Percentiles rank a stretch among this genome's conserved stretches.
Evolutionary conservation across 2,888 invertebrate species (phyloP).

Genomic region (Pemphredon lugubris): DNA sequence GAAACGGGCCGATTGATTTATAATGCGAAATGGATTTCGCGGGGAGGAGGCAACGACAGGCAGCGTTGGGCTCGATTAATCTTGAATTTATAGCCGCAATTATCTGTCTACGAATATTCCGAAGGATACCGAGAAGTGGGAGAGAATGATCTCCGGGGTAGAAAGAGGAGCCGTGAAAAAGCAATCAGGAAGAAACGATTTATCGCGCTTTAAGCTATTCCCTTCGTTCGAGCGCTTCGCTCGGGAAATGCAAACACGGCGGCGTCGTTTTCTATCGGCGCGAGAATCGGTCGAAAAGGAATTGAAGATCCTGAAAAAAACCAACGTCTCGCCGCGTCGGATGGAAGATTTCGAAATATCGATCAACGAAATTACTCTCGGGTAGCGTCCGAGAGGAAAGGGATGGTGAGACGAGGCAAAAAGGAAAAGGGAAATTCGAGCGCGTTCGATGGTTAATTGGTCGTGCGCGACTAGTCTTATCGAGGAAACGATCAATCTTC

Average conservation of each 20-base stretch:
- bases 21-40: constrained; percentile 76
- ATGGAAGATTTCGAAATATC: no score
- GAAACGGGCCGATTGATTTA: constrained; percentile 73
- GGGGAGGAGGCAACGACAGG: constrained; percentile 72
- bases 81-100: constrained; percentile 76
- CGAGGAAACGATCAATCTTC: constrained; percentile 56
- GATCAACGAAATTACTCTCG: no score
- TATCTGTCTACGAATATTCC: constrained; percentile 75
- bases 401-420: constrained; percentile 9
- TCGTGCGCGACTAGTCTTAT: constrained; percentile 42
- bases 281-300: not conserved
- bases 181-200: constrained; percentile 45
- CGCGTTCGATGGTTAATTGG: constrained; percentile 49
- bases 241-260: constrained; percentile 27
- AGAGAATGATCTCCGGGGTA: constrained; percentile 19
- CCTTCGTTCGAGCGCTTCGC: constrained; percentile 14
- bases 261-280: not conserved
- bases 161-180: constrained; percentile 44
- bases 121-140: constrained; percentile 50
- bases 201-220: constrained; percentile 53
- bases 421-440: constrained; percentile 25
- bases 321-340: no score
- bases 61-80: constrained; percentile 73
- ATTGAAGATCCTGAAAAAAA: no score
- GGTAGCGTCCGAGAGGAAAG: no score